Base-by-base conservation (phyloP, 92 coral and sea anemone genomes). In the Parazoanthus swiftii region DNA sequence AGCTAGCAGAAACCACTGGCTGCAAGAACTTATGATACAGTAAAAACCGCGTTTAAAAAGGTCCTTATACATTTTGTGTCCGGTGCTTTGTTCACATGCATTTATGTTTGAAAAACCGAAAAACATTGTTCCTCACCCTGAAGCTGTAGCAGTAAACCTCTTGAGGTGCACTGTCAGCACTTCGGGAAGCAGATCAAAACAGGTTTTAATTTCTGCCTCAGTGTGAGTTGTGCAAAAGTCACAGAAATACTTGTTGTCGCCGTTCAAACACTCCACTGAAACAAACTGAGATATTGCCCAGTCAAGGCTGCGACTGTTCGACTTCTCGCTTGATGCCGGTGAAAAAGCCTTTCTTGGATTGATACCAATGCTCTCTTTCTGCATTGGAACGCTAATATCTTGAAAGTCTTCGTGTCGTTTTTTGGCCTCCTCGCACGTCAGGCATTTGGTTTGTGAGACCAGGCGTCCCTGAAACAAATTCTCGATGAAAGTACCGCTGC, bases 241-340 rank as follows among this genome's bases (percentile, higher is more conserved):
- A 89, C 99, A 97, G 91, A 95, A 97, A 71, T 97, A 97, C 79
- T 97, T 97, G 90, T 97, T 97, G 3, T 97, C 93, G 18, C 96
- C 99, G 73, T 90, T 90, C 76, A 97, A 85, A 77, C 90, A 92
- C 86, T 97, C 99, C 83, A 92, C 89, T 13, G 94, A 91, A 35
- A 98, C 99, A 97, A 97, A 97, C 93, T 97, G 98, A 13, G 98
- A 91, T 82, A 97, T 90, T 26, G 99, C 98, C 99, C 99, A 94
- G 44, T 87, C 70, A 33, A 97, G 92, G 77, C 94, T 95, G 20
- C 84, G 78, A 21, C 76, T 92, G 25, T 51, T 86, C 73, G 85
- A 89, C 44, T 86, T 59, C 73, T 93, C 92, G 86, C 90, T 96
- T 3, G 98, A 95, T n/a, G 93, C 90, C 68, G 98, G 98, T 38